phyloP scores from a whole-genome alignment of 2,113 vertebrate genomes.

The Peromyscus maniculatus region DNA sequence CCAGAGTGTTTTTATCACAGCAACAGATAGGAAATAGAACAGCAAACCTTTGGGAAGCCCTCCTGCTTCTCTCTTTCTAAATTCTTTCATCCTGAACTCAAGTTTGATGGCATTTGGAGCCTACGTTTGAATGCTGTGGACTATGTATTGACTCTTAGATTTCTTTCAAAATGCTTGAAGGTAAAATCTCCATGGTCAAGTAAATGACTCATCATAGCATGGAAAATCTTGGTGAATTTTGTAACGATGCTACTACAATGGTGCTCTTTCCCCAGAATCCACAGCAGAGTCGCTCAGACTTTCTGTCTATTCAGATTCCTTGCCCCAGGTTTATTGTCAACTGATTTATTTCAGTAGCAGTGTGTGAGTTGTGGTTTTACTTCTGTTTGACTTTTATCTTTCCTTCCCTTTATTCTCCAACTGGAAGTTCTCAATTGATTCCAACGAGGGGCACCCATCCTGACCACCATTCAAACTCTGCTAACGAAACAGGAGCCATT shows the following conservation, averaged over 20 bases:
- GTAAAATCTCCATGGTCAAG: not conserved
- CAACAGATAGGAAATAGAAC: not conserved
- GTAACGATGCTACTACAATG: not conserved
- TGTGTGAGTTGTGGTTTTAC: not conserved
- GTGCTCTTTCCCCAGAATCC: not conserved
- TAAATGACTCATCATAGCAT: not conserved
- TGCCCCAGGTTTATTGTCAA: not conserved
- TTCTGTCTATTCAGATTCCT: not conserved
- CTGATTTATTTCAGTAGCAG: not conserved
- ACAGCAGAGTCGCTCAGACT: not conserved
- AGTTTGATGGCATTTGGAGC: not conserved
- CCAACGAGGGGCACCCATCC: not conserved
- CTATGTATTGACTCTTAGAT: not conserved
- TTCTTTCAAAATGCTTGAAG: not conserved
- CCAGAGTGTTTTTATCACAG: not conserved
- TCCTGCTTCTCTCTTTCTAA: not conserved
- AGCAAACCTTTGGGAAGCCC: not conserved
- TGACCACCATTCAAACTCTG: not conserved
- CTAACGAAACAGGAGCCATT: not conserved
- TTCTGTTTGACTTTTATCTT: not conserved
- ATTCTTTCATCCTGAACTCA: not conserved
- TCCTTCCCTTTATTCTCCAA: not conserved
- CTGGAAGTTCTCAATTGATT: not conserved
- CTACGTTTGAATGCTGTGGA: not conserved
- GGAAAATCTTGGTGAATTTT: not conserved